Conservation (phyloP, 2,888 invertebrate species). For the Aquatica leii region DNA sequence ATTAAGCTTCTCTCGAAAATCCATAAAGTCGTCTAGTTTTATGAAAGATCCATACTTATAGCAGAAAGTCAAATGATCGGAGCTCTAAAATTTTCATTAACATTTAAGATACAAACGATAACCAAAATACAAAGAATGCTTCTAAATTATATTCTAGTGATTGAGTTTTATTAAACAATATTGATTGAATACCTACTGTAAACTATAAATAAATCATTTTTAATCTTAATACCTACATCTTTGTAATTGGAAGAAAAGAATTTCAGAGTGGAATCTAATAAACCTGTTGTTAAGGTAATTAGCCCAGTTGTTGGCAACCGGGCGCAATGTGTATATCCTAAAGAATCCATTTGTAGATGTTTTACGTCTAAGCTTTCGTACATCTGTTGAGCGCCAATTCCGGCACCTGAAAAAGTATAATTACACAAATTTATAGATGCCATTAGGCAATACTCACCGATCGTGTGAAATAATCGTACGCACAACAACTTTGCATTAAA, state of each 20-base stretch:
- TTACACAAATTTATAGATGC: too few species aligned
- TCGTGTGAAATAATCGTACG: constrained; percentile 79
- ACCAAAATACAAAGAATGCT: too few species aligned
- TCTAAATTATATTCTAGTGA: too few species aligned
- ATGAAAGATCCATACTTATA: constrained; percentile 95
- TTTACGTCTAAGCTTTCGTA: constrained; percentile 88
- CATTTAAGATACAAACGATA: neutral
- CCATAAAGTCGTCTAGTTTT: constrained; percentile 89
- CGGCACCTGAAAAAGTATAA: constrained; percentile 71
- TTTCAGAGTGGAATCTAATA: constrained; percentile 79
- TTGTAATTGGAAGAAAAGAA: constrained; percentile 90
- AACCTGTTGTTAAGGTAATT: constrained; percentile 71
- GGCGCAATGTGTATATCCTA: constrained; percentile 85
- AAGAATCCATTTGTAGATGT: constrained; percentile 90
- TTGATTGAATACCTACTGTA: too few species aligned
- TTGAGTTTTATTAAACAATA: too few species aligned
- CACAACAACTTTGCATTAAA: constrained; percentile 88
- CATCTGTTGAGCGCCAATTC: constrained; percentile 75
- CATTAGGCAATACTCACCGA: constrained; percentile 67
- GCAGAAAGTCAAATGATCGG: constrained; percentile 89
- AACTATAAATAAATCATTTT: too few species aligned
- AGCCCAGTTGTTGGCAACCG: constrained; percentile 78
- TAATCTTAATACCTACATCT: constrained; percentile 81
- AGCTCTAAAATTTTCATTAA: constrained; percentile 68
- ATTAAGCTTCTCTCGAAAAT: constrained; percentile 81